These are phyloP conservation scores for Bellardia bayeri DNA, from an alignment of 2,888 invertebrate genomes.

Conservation along the genomic window DNA sequence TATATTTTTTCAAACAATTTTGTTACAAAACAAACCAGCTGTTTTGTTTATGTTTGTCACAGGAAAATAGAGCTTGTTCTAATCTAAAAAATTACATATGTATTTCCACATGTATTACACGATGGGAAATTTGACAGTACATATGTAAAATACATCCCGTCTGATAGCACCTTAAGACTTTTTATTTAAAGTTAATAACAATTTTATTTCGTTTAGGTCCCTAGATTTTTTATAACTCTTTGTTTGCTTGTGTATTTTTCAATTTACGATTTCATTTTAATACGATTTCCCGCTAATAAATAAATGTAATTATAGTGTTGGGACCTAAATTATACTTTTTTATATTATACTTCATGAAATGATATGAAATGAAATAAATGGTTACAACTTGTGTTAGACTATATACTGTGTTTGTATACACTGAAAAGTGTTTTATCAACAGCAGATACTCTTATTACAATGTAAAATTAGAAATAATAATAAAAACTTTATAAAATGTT, in stretches of 20 bases:
- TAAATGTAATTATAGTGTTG: conserved; percentile 42
- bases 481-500: neutral
- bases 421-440: neutral
- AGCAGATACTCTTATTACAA: conserved; percentile 15
- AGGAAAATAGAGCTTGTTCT: no score
- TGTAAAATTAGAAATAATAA: conserved; percentile 24
- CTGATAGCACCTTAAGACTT: no score
- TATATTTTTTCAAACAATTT: no score
- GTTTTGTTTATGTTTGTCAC: no score
- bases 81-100: no score
- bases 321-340: conserved; percentile 53
- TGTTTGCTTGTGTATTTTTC: neutral
- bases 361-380: conserved; percentile 20
- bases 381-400: neutral
- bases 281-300: conserved; percentile 46
- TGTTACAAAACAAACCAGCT: no score
- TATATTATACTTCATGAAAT: conserved; percentile 39
- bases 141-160: no score
- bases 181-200: neutral
- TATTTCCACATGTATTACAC: no score
- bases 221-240: neutral
- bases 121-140: no score
- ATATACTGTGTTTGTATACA: neutral
- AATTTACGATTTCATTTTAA: conserved; percentile 22
- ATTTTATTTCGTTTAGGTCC: neutral